phyloP scores from a whole-genome alignment of 2,888 invertebrate species.

The Calameuta idolon region DNA sequence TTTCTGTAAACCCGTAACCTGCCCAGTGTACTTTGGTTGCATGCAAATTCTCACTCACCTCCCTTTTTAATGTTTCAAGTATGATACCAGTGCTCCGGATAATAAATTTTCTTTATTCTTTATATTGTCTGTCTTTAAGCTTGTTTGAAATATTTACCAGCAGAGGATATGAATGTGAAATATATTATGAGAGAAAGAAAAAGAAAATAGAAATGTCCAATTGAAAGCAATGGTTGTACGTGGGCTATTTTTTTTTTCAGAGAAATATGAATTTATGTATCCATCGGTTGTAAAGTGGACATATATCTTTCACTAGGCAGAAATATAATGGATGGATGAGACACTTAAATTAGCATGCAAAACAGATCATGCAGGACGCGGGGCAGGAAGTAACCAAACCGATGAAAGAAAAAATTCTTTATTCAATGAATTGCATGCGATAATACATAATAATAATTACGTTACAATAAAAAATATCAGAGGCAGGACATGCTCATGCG shows the following conservation, averaged over 20 bases:
- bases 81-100: neutral
- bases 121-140: neutral
- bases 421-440: conserved; percentile 59
- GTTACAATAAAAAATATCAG: conserved; percentile 45
- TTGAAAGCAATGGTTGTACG: neutral
- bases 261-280: neutral
- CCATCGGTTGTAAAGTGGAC: neutral
- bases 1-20: neutral
- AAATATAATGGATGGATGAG: neutral
- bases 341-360: conserved; percentile 37
- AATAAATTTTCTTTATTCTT: neutral
- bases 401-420: conserved; percentile 59
- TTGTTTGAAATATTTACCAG: neutral
- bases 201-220: neutral
- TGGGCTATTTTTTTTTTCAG: neutral
- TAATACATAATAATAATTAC: conserved; percentile 49
- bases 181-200: neutral
- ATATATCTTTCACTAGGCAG: neutral
- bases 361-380: conserved; percentile 52
- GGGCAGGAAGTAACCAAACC: conserved; percentile 60
- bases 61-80: neutral
- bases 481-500: conserved; percentile 58
- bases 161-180: neutral
- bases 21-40: neutral
- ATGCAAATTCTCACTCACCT: neutral